Evolutionary conservation across 2,797 vertebrate genomes (phyloP).

Genomic region (Acanthopagrus latus): DNA sequence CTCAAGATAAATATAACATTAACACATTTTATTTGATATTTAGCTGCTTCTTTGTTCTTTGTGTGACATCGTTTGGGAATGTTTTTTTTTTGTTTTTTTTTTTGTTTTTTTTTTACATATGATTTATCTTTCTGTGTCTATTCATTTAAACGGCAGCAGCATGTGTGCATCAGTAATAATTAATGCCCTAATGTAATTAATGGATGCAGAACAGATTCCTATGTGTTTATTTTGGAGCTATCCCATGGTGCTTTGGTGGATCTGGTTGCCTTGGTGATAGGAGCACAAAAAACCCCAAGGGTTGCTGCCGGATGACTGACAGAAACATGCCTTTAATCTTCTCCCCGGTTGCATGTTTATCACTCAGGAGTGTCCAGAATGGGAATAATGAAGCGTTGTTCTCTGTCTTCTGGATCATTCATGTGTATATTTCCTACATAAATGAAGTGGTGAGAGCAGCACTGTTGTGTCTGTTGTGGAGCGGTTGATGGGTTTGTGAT

Average conservation of each 20-base stretch:
- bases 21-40: no score
- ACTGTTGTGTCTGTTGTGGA: slow-evolving; percentile 27
- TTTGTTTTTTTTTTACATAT: no score
- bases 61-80: slow-evolving; percentile 13
- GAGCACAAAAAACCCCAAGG: slow-evolving; percentile 46
- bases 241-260: slow-evolving; percentile 36
- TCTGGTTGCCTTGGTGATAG: slow-evolving; percentile 80
- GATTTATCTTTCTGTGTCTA: not conserved
- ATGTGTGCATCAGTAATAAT: slow-evolving; percentile 9
- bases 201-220: slow-evolving; percentile 1
- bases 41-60: not conserved
- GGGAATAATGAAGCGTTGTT: slow-evolving; percentile 25
- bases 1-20: not conserved
- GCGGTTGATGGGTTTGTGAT: slow-evolving; percentile 26
- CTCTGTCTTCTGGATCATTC: slow-evolving; percentile 13
- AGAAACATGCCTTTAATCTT: slow-evolving; percentile 59
- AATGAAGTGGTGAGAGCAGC: slow-evolving; percentile 24
- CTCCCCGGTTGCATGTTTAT: slow-evolving; percentile 46
- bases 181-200: not conserved
- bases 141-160: slow-evolving; percentile 24
- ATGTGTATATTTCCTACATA: slow-evolving; percentile 29
- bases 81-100: no score
- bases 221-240: slow-evolving; percentile 52
- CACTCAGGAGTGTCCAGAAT: slow-evolving; percentile 24
- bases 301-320: slow-evolving; percentile 41